Percentiles rank a stretch among this genome's conserved stretches.
These are phyloP conservation scores for Oreochromis spilurus DNA, from an alignment of 2,113 vertebrate genomes.

Conservation along the genomic window DNA sequence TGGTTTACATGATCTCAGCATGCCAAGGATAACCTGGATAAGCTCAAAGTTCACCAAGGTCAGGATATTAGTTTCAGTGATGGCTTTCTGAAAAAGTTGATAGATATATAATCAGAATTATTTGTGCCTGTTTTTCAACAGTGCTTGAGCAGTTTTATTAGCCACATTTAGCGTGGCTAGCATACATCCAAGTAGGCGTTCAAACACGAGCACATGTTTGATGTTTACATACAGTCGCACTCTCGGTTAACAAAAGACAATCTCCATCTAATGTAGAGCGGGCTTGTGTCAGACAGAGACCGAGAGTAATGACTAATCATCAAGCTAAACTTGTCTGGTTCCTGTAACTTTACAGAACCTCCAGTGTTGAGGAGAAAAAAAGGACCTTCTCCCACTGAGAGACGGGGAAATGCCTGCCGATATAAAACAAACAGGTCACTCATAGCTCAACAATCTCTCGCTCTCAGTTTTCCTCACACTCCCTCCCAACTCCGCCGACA, in stretches of 20 bases:
- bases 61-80: neutral
- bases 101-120: neutral
- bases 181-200: neutral
- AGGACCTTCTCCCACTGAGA: constrained; percentile 5
- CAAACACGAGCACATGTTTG: neutral
- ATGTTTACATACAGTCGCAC: neutral
- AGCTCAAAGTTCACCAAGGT: constrained; percentile 19
- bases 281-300: neutral
- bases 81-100: neutral
- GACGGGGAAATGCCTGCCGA: constrained; percentile 34
- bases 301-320: constrained; percentile 3
- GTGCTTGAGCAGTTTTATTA: neutral
- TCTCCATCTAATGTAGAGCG: neutral
- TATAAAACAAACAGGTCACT: constrained; percentile 48
- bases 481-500: neutral
- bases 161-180: neutral
- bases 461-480: neutral
- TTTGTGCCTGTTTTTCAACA: neutral
- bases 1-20: constrained; percentile 47
- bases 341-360: constrained; percentile 29
- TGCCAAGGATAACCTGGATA: constrained; percentile 21
- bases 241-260: neutral
- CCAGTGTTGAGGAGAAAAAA: neutral
- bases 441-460: constrained; percentile 6
- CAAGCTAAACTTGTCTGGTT: constrained; percentile 14